Base-by-base conservation (phyloP, 2,113 vertebrate species). In the Gila orcuttii region DNA sequence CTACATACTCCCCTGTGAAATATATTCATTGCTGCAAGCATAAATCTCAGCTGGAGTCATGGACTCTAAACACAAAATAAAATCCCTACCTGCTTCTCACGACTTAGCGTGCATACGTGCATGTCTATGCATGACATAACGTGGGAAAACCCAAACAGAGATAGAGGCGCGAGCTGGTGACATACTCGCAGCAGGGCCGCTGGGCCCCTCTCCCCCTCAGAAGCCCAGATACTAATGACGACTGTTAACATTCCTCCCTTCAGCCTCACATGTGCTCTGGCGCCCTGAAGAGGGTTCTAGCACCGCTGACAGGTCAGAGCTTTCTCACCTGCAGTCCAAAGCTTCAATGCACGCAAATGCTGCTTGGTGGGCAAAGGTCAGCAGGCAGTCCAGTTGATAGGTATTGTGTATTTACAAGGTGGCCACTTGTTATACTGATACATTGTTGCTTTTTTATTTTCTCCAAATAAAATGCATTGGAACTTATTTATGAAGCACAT, bases 111-210 rank as follows among this genome's bases (percentile, higher is more conserved):
- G 86, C 79, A n/a, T 75, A 83, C 23, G 52, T 75, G 50, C 2
- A 15, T 81, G 79, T 69, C 78, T 57, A 33, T 79, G 62, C 50
- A 64, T 89, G 88, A 89, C 85, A 87, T 87, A 87, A 87, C 78
- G 85, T 89, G 88, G 84, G 88, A 89, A 87, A 89, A 82, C 71
- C 82, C 88, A 89, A 87, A 87, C 88, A 89, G 78, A 89, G 88
- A 85, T 84, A 87, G 85, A 80, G 80, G 87, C 55, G 84, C 31
- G 78, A 88, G 84, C 45, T 80, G 11, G 84, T 88, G 87, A 79
- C 84, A 83, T 85, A 79, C 87, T 86, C 80, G 59, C 74, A 85
- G 62, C 45, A n/a, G 83, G 78, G 47, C 62, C 45, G 33, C 52
- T 84, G 77, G 86, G 78, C 86, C 85, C 74, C 80, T 84, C 83